Base-by-base conservation (phyloP, 2,113 vertebrate genomes). In the Sigmodon hispidus region DNA sequence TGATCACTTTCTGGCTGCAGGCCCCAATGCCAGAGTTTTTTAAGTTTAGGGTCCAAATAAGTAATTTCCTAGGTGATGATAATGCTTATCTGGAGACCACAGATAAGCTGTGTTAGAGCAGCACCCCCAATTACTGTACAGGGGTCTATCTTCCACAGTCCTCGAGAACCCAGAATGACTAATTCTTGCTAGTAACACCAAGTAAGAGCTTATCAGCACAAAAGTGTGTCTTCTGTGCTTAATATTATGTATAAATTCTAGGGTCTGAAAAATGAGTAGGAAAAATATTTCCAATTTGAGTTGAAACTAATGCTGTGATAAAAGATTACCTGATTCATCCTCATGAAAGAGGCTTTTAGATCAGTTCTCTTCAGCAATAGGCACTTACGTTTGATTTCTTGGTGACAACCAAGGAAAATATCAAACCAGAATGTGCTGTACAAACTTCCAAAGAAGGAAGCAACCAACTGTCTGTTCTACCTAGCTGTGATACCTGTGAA, bases 41-140 rank as follows among this genome's bases (percentile, higher is more conserved):
- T 22, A 16, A 48, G 16, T 11, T 11, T 59, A 4, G 45, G 7
- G 43, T 4, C 24, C 69, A 17, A 40, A n/a, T n/a, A 52, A 31
- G 3, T 48, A 36, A 13, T 11, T 40, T 36, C 43, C n/a, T 2
- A 4, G 5, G 24, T 8, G 61, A 55, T 3, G 6, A 10, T 13
- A 4, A 19, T 59, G n/a, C 76, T 19, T 34, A 26, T 45, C 34
- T 26, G 29, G 26, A 17, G 2, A 11, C 19, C n/a, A 16, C 43
- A 22, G 15, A n/a, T n/a, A n/a, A n/a, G n/a, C n/a, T n/a, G n/a
- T n/a, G n/a, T 67, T 50, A 45, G 9, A 87, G 43, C 40, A 17
- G 34, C 31, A 11, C 15, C 1, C 0, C 9, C 48, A 76, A 16
- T 29, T 59, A 7, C 0, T 0, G 4, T 6, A 1, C 4, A 5